Percentiles rank a stretch among this genome's conserved stretches.
These are phyloP conservation scores for Pogona vitticeps DNA, from an alignment of 2,113 vertebrate genomes.

Conservation along the genomic window DNA sequence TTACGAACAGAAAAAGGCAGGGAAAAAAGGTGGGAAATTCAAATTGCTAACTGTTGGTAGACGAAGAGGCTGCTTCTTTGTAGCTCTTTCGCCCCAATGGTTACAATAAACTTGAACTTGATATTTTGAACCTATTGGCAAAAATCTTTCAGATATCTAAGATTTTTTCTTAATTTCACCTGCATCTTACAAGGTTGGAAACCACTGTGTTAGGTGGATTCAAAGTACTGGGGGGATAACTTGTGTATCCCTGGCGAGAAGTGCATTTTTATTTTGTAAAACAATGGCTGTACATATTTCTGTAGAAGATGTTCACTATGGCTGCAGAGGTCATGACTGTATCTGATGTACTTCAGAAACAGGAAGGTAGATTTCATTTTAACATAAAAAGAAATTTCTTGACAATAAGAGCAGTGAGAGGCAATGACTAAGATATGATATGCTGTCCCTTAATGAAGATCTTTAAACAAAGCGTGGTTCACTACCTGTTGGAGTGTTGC, in stretches of 20 bases:
- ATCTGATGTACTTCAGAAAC: background rate
- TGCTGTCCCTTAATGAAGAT: background rate
- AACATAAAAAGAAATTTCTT: background rate
- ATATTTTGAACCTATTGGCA: background rate
- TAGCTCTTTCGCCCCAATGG: too few relatives aligned
- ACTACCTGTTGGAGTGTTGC: background rate
- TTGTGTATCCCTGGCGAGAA: background rate
- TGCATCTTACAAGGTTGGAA: background rate
- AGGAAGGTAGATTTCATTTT: background rate
- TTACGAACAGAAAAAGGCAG: too few relatives aligned
- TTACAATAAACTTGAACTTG: too few relatives aligned
- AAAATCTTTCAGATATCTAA: too few relatives aligned
- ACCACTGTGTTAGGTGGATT: too few relatives aligned
- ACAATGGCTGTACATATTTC: background rate
- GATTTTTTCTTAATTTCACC: background rate
- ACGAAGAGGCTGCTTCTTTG: too few relatives aligned
- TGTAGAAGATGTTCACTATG: background rate
- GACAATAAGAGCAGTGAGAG: background rate
- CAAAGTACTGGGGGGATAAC: background rate
- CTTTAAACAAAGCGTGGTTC: background rate
- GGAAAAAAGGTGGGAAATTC: too few relatives aligned
- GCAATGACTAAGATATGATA: background rate
- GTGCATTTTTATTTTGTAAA: background rate
- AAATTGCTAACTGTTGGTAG: too few relatives aligned
- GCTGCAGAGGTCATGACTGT: background rate